Evolutionary conservation across 2,888 invertebrate species (phyloP), one percentile per base, ranked within the genome.

Genomic region (Acrocyrtus sp.): DNA sequence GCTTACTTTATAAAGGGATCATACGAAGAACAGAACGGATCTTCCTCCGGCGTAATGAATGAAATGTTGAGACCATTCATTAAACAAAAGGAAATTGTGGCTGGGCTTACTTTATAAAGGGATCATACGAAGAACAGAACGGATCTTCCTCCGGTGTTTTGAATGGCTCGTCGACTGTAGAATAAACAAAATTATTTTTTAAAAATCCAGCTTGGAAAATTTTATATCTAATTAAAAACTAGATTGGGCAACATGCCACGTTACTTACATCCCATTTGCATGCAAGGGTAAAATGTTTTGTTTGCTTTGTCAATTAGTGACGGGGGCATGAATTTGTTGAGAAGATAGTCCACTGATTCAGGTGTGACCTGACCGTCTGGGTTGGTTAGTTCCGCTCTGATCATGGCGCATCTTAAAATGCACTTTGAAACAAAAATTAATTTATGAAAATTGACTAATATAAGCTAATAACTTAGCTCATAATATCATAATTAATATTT

Each of bases 1-100:
- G n/a, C n/a, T n/a, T n/a, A 72, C 41, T 72, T 72, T 17, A 72
- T 27, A 8, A 72, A 57, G 4, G 72, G 61, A 48, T 72, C 72
- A 22, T 72, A 72, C 2, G 57, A 27, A 15, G 17, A 27, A 26
- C 56, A 57, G 34, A 56, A 66, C 27, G 39, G 43, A 19, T 65
- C 65, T 26, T 34, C 41, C 10, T 65, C 65, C 12, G 41, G 41
- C 43, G 53, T 53, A 17, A 27, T 43, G n/a, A 41, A 41, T n/a
- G n/a, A n/a, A n/a, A n/a, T n/a, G n/a, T n/a, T n/a, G n/a, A n/a
- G n/a, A n/a, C n/a, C n/a, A n/a, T n/a, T n/a, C n/a, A n/a, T n/a
- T n/a, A n/a, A n/a, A n/a, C n/a, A n/a, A n/a, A n/a, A n/a, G n/a
- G n/a, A n/a, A n/a, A n/a, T n/a, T n/a, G n/a, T n/a, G n/a, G n/a